Evolutionary conservation across 2,113 vertebrate genomes (phyloP).

Genomic region (Motacilla alba): DNA sequence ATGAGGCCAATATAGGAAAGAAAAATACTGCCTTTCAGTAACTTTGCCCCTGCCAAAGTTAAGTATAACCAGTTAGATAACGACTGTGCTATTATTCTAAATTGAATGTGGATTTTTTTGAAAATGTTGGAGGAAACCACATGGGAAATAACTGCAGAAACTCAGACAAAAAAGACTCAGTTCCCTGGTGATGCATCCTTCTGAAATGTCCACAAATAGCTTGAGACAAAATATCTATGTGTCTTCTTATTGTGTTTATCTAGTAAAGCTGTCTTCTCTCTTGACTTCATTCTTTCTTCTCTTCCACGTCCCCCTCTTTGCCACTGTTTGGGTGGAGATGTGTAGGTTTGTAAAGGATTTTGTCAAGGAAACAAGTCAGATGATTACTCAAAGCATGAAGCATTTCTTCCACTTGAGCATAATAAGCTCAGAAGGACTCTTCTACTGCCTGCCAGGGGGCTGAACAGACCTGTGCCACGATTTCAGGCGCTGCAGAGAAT

Average conservation of each 20-base stretch:
- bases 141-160: not conserved
- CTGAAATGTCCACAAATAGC: not conserved
- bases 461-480: not conserved
- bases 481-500: not conserved
- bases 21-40: not conserved
- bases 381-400: not conserved
- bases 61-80: not conserved
- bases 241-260: not conserved
- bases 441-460: not conserved
- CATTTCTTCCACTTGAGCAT: not conserved
- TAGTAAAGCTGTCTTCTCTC: not conserved
- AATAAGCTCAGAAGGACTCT: not conserved
- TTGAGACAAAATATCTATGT: not conserved
- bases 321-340: not conserved
- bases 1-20: not conserved
- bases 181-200: not conserved
- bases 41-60: not conserved
- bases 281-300: not conserved
- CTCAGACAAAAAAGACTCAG: not conserved
- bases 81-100: not conserved
- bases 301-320: not conserved
- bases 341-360: not conserved
- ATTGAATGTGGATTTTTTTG: not conserved
- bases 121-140: not conserved
- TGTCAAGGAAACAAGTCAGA: not conserved